Evolutionary conservation across 2,888 invertebrate species (phyloP).

Genomic region (Dolichopus griseipennis): DNA sequence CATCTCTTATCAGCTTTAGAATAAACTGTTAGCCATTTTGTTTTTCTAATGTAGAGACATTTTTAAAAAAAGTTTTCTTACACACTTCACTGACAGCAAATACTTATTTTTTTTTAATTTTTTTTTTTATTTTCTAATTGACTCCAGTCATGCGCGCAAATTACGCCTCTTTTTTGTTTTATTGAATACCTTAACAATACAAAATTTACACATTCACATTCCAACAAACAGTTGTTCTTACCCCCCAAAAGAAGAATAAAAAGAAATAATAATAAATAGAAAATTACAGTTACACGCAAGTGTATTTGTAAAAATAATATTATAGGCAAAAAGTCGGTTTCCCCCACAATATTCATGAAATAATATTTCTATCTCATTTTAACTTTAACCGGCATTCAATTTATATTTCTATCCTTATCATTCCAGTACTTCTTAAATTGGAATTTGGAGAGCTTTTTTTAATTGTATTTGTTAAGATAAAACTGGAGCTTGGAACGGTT

Average conservation of each 20-base stretch:
- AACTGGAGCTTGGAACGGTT: neutral
- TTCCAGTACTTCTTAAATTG: neutral
- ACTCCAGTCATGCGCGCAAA: constrained; percentile 8
- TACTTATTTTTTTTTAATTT: too few species aligned
- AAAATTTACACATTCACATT: too few species aligned
- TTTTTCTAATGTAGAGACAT: neutral
- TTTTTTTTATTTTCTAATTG: neutral
- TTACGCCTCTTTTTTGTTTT: constrained; percentile 3
- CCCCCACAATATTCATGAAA: neutral
- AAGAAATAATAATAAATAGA: neutral
- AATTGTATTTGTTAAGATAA: neutral
- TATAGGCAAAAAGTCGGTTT: neutral
- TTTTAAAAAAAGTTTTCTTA: neutral
- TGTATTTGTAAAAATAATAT: too few species aligned
- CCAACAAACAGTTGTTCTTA: too few species aligned
- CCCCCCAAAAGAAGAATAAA: neutral
- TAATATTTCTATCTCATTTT: neutral
- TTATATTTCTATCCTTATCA: neutral
- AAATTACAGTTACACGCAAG: neutral
- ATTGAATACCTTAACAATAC: too few species aligned
- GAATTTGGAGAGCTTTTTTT: neutral
- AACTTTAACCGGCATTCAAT: constrained; percentile 1
- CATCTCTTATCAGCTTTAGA: neutral
- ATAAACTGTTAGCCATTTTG: neutral
- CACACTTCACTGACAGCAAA: too few species aligned